These are phyloP conservation scores for Oryzias curvinotus DNA, from an alignment of 2,113 vertebrate genomes.

Conservation along the genomic window DNA sequence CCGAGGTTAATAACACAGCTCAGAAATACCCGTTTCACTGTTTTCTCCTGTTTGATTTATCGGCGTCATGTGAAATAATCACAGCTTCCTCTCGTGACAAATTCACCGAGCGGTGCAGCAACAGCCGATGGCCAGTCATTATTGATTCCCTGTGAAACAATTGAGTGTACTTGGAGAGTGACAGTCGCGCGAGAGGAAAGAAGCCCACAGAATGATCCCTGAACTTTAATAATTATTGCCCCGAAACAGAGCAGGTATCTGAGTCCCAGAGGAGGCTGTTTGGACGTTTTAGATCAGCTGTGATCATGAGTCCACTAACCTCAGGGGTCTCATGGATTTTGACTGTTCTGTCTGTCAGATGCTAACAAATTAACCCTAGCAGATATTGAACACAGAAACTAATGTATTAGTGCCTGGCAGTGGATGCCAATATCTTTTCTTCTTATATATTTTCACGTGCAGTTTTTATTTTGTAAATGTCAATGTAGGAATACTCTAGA, in stretches of 20 bases:
- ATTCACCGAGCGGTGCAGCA: constrained; percentile 5
- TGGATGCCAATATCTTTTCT: too few species aligned
- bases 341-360: not conserved
- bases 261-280: constrained; percentile 6
- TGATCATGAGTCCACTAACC: constrained; percentile 7
- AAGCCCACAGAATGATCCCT: constrained; percentile 50
- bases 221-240: constrained; percentile 41
- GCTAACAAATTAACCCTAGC: constrained; percentile 10
- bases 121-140: constrained; percentile 15
- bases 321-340: constrained; percentile 7
- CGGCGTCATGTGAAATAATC: constrained; percentile 26
- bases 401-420: too few species aligned
- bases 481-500: not conserved
- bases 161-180: constrained; percentile 33
- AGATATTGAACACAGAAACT: constrained; percentile 3
- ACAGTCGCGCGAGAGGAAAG: constrained; percentile 22
- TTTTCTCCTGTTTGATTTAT: constrained; percentile 28
- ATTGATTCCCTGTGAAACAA: constrained; percentile 49
- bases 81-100: constrained; percentile 10
- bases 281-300: constrained; percentile 41
- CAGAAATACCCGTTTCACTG: not conserved
- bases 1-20: not conserved
- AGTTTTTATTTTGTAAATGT: too few species aligned
- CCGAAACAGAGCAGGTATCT: constrained; percentile 38
- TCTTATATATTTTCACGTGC: too few species aligned